Percentiles rank a stretch among this genome's conserved stretches.
Evolutionary conservation across 2,797 vertebrate genomes (phyloP).

Genomic region (Hybognathus amarus): DNA sequence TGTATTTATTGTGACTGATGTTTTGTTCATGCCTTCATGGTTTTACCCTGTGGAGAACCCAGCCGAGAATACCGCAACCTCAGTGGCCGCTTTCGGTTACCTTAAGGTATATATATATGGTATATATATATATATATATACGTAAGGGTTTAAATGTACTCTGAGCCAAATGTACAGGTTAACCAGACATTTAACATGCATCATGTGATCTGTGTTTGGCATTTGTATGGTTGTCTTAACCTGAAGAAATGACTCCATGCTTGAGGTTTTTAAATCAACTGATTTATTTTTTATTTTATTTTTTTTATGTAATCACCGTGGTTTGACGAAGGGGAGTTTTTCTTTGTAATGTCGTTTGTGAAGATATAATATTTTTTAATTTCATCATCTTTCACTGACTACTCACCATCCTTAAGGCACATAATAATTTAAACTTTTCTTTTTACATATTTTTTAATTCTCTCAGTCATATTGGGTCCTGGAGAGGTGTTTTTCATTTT

Average conservation of each 20-base stretch:
- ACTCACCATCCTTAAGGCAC: conserved; percentile 68
- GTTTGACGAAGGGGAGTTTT: background rate
- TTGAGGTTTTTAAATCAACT: background rate
- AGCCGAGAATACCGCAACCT: background rate
- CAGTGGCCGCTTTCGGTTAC: background rate
- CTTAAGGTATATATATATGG: conserved; percentile 28
- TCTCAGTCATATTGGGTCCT: conserved; percentile 46
- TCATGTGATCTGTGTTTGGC: conserved; percentile 43
- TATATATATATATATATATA: background rate
- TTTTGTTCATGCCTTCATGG: conserved; percentile 64
- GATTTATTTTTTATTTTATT: background rate
- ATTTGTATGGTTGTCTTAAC: conserved; percentile 1
- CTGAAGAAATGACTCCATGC: conserved; percentile 1
- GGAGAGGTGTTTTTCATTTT: conserved; percentile 36
- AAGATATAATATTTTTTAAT: conserved; percentile 49
- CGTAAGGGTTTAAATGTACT: conserved; percentile 43
- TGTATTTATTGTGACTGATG: conserved; percentile 33
- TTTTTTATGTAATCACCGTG: conserved; percentile 22
- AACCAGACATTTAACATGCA: conserved; percentile 25
- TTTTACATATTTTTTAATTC: conserved; percentile 40
- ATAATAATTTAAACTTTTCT: conserved; percentile 69
- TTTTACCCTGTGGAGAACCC: conserved; percentile 42
- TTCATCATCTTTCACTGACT: conserved; percentile 52
- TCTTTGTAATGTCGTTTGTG: background rate
- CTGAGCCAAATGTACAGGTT: conserved; percentile 50